Base-by-base conservation (phyloP, 2,113 vertebrate genomes). In the Pheucticus melanocephalus region DNA sequence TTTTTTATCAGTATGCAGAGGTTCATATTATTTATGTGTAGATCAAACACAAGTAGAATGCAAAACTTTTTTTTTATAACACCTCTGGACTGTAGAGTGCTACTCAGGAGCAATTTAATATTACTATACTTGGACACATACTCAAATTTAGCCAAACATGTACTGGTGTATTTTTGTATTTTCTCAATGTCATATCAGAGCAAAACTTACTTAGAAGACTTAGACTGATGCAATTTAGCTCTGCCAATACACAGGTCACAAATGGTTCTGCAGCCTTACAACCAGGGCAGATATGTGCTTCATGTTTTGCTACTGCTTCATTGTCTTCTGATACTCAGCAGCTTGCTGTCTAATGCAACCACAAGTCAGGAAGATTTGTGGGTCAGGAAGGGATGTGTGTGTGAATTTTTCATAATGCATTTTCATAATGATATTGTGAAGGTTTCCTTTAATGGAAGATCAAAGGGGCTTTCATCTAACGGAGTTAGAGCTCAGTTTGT, bases 371-470 rank as follows among this genome's bases (percentile, higher is more conserved):
- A 92, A 97, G 90, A 97, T 95, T 93, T 97, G 86, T 94, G 81
- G 92, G 90, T 93, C 60, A 88, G 82, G 76, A 95, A 96, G 88
- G 71, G 33, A 94, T 44, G 35, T 63, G 42, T 64, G 20, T 76
- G 81, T 94, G 86, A 83, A 94, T 92, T 96, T 96, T 95, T 96
- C 92, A 95, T 88, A 95, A 91, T 83, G 88, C 71, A 69, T 97
- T 92, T 96, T 95, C 88, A 95, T 91, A 97, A 93, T 91, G 88
- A 95, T 88, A 95, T 95, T 93, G 94, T 90, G 92, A 95, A 97
- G 93, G 73, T 92, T 96, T 92, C 63, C 80, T 97, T 92, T 96
- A 92, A 95, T 97, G 88, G 94, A 95, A 97, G 95, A 96, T 97
- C 94, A 96, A 97, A 97, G 93, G 50, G 81, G 11, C 94, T 96